Conservation (phyloP, 1,140 invertebrate genomes). For the Daktulosphaira vitifoliae region DNA sequence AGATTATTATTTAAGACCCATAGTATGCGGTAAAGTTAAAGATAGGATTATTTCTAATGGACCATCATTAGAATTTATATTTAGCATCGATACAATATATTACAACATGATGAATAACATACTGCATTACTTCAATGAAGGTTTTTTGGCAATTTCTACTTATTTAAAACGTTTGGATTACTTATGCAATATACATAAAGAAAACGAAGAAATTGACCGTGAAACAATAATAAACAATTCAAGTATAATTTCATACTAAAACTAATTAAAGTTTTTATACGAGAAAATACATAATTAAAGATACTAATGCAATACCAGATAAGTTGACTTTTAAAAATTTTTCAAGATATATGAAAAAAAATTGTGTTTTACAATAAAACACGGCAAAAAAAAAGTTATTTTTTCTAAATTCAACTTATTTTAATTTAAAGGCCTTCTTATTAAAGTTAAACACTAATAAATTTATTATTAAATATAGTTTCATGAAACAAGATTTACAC, state of each 20-base stretch:
- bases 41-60: neutral
- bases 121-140: neutral
- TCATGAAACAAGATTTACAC: no score
- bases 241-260: neutral
- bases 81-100: slow-evolving; percentile 5
- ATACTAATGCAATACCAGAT: neutral
- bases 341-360: no score
- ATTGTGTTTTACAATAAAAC: no score
- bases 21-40: neutral
- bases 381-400: no score
- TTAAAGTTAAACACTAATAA: no score
- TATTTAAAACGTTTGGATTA: slow-evolving; percentile 4
- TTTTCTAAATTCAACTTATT: no score
- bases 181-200: neutral
- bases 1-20: neutral
- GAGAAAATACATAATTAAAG: no score
- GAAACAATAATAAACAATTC: neutral
- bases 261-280: no score
- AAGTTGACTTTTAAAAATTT: no score
- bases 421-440: no score
- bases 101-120: neutral
- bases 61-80: neutral
- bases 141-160: neutral
- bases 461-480: no score
- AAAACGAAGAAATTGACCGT: neutral